Conservation (phyloP, 2,797 vertebrate genomes). For the Pseudomugil tenellus region DNA sequence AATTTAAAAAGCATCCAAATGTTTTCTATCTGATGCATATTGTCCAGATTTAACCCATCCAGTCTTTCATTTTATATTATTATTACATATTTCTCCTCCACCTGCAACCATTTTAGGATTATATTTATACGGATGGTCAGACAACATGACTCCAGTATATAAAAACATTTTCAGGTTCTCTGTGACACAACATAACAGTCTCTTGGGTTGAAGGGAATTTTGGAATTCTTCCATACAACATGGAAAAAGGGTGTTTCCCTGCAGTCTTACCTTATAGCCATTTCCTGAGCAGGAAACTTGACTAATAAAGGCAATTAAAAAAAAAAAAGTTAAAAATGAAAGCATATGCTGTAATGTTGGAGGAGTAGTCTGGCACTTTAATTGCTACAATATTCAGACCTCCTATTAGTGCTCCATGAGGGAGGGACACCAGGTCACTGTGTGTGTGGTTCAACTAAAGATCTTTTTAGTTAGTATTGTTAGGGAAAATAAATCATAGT, state of each 20-base stretch:
- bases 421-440: slow-evolving; percentile 17
- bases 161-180: slow-evolving; percentile 5
- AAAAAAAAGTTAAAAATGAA: slow-evolving; percentile 17
- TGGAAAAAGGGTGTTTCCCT: background rate
- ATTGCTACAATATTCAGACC: slow-evolving; percentile 29
- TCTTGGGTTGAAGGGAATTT: background rate
- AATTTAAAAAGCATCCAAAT: background rate
- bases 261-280: background rate
- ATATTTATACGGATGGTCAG: slow-evolving; percentile 8
- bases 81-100: background rate
- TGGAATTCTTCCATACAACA: background rate
- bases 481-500: slow-evolving; percentile 22
- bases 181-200: background rate
- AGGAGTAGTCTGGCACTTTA: slow-evolving; percentile 33
- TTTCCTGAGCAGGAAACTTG: background rate
- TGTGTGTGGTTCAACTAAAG: slow-evolving; percentile 31
- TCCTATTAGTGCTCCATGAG: slow-evolving; percentile 24
- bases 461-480: slow-evolving; percentile 31
- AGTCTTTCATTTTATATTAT: slow-evolving; percentile 11
- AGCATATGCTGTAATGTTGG: slow-evolving; percentile 5
- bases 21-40: slow-evolving; percentile 1
- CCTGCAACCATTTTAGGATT: slow-evolving; percentile 14
- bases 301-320: slow-evolving; percentile 1
- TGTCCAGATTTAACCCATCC: slow-evolving; percentile 1
- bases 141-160: slow-evolving; percentile 4